Percentiles rank a stretch among this genome's conserved stretches.
phyloP scores from a whole-genome alignment of 2,888 invertebrate genomes.

The Hemaris fuciformis region DNA sequence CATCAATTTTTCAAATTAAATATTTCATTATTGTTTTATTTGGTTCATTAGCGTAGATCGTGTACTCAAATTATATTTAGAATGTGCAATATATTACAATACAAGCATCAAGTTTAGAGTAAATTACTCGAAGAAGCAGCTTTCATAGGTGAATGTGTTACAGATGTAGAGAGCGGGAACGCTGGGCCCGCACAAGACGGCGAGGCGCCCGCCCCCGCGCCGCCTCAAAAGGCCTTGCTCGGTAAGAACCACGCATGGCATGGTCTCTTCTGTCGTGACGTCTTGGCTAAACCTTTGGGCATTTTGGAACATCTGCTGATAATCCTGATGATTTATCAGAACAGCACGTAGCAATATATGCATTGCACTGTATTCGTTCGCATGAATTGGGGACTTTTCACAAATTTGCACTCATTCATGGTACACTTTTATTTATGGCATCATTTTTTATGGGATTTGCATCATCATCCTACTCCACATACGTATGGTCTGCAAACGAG shows the following conservation, averaged over 20 bases:
- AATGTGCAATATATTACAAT: background rate
- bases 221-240: constrained; percentile 30
- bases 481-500: background rate
- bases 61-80: too few species aligned
- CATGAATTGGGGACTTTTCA: background rate
- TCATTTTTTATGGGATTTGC: background rate
- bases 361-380: background rate
- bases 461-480: background rate
- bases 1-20: too few species aligned
- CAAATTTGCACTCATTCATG: background rate
- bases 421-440: background rate
- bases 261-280: constrained; percentile 18
- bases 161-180: constrained; percentile 66
- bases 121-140: background rate
- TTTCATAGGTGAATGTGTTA: constrained; percentile 29
- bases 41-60: too few species aligned
- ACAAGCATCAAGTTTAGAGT: background rate
- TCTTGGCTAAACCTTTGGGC: background rate
- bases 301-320: background rate
- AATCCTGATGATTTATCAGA: background rate
- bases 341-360: background rate
- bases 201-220: constrained; percentile 32
- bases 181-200: constrained; percentile 36
- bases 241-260: constrained; percentile 61
- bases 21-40: too few species aligned